Conservation (phyloP, 1,140 invertebrate species). For the Asobara japonica region DNA sequence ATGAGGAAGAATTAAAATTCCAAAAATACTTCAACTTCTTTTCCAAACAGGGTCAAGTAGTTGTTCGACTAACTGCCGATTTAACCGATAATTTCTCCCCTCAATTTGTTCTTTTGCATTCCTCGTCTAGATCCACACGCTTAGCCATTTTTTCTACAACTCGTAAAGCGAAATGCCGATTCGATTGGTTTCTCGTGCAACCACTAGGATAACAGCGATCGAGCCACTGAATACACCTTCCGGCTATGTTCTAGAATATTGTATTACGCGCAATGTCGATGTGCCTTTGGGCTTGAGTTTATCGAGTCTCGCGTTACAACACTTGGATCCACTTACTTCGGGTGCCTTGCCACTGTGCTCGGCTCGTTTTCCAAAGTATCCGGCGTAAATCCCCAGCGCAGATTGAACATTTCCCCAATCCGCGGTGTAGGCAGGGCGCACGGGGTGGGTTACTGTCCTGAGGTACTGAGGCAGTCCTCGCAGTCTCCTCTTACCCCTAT, state of each 20-base stretch:
- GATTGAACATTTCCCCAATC: slow-evolving; percentile 20
- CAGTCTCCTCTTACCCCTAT: too few species aligned
- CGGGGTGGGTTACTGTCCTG: neutral
- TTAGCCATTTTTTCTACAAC: neutral
- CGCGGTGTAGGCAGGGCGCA: too few species aligned
- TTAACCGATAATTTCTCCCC: neutral
- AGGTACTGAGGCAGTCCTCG: too few species aligned
- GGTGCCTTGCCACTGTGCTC: neutral
- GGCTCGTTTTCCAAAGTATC: slow-evolving; percentile 3
- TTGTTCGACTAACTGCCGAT: neutral
- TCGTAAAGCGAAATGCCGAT: neutral
- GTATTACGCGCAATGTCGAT: slow-evolving; percentile 16
- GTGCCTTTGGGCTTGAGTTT: neutral
- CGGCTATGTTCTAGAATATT: slow-evolving; percentile 17
- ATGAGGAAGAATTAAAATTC: too few species aligned
- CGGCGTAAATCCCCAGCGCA: neutral
- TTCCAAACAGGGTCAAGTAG: slow-evolving; percentile 10
- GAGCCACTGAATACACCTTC: slow-evolving; percentile 7
- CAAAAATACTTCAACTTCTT: too few species aligned
- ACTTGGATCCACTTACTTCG: slow-evolving; percentile 18
- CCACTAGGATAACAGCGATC: neutral
- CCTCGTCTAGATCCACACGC: neutral
- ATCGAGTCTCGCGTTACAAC: slow-evolving; percentile 20
- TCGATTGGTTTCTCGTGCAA: slow-evolving; percentile 1
- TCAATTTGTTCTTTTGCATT: neutral